A percentile compares a stretch with the other conserved stretches of the same genome.
These are phyloP conservation scores for Apogon talboti DNA, from an alignment of 2,797 vertebrate genomes.

Conservation along the genomic window DNA sequence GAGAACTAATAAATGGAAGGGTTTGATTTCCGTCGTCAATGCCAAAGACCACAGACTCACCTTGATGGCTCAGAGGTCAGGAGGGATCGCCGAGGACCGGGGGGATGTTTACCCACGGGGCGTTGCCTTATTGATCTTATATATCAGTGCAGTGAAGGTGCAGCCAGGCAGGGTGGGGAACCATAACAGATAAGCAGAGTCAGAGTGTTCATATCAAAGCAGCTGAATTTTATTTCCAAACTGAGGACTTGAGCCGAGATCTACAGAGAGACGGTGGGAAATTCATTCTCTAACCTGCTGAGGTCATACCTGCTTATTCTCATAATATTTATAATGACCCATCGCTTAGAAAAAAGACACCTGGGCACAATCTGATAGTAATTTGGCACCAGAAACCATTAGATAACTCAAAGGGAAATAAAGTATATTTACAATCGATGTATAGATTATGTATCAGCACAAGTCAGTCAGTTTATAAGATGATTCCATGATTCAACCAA, in stretches of 20 bases:
- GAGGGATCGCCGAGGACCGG: conserved; percentile 31
- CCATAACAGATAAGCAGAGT: conserved; percentile 70
- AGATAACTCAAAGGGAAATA: no score
- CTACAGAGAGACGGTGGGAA: conserved; percentile 54
- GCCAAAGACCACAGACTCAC: conserved; percentile 84
- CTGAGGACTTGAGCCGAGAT: conserved; percentile 22
- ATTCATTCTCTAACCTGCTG: conserved; percentile 12
- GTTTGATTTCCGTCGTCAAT: conserved; percentile 75
- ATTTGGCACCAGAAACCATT: not conserved
- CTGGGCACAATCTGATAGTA: not conserved
- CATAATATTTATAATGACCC: conserved; percentile 17
- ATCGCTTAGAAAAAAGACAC: not conserved
- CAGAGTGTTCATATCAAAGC: conserved; percentile 66
- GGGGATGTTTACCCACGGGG: conserved; percentile 78
- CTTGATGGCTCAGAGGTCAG: conserved; percentile 72
- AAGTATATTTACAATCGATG: no score
- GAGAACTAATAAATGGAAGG: conserved; percentile 83
- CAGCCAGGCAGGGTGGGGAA: conserved; percentile 63
- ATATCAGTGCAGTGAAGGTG: conserved; percentile 56
- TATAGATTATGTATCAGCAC: no score
- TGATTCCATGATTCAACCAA: no score
- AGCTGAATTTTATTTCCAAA: conserved; percentile 26
- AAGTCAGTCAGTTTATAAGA: no score
- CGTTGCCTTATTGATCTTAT: conserved; percentile 78
- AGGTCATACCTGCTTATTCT: not conserved